Evolutionary conservation across 2,113 vertebrate genomes (phyloP), one percentile per base, ranked within the genome.

Genomic region (Bos javanicus): DNA sequence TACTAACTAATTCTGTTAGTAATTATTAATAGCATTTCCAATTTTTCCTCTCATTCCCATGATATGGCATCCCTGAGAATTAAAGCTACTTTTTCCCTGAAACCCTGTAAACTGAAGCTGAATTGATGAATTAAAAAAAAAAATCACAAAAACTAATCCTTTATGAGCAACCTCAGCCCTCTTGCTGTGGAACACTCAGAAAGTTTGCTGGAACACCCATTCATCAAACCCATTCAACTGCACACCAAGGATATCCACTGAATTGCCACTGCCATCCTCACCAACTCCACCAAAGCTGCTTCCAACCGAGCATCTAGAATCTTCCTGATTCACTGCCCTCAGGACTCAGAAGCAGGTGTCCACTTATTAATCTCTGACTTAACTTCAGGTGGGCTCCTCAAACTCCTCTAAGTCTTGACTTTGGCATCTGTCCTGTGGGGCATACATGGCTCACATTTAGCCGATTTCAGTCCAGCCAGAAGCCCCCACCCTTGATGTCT

Each of bases 391-490:
- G 16, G 60, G 1, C 7, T 92, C 30, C 50, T 81, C 3, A 17
- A 11, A 17, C 6, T 6, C 10, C 39, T n/a, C 6, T 17, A 71
- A 10, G 3, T 23, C 3, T 48, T 6, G 0, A 36, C 26, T 19
- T 87, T 59, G 3, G 10, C 0, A 46, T 85, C 7, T 8, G 2
- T 43, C 6, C 21, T 46, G 11, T 62, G 3, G 15, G 0, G 2
- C 11, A 3, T 74, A 7, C 2, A n/a, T 46, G 36, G 59, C 11
- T 30, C 23, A 67, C 36, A 92, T 83, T 71, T 81, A 57, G 11
- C 28, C 60, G 26, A 52, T 19, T 5, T 64, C 36, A 92, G 5
- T 57, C 88, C 9, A 85, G 26, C 4, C 50, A 60, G 26, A 91
- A 14, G 80, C 8, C 8, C 3, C 26, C 3, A 74, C 7, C 12